Base-by-base conservation (phyloP, 2,888 invertebrate species). In the Nomada flava region DNA sequence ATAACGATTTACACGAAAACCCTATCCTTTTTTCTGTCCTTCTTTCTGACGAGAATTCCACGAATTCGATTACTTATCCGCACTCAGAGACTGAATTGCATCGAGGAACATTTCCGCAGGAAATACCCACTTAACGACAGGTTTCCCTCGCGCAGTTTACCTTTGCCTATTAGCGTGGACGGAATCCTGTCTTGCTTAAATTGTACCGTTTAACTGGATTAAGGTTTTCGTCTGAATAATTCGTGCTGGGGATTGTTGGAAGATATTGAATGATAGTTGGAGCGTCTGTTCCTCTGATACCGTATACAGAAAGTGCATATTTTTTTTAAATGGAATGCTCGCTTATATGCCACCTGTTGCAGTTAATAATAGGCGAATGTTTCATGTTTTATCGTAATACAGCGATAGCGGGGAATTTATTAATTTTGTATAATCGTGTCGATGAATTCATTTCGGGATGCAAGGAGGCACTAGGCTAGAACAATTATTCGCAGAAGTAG, bases 91-190 rank as follows among this genome's bases (percentile, higher is more conserved):
- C 26, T 76, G 62, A 57, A 69, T 59, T 81, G 72, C 60, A 81
- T 64, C 76, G 65, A 26, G 2, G 52, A 76, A 70, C 55, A 53
- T 76, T 76, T 77, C 71, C 74, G 55, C 53, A 62, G 65, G 73
- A 77, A 77, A 73, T 55, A n/a, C 44, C 42, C 53, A 44, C 50
- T 79, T 67, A 44, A 52, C 47, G 62, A 42, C 62, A 26, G 13
- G 29, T 44, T 20, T 50, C 44, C 67, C 62, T 72, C 77, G 11
- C 64, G 60, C 64, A 55, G 71, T 18, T 65, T 52, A 36, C 53
- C 55, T 65, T 29, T 44, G 55, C 65, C 64, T 47, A 36, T 60
- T 55, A 4, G 44, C 44, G 44, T 44, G 26, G 29, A 23, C n/a
- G 62, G 69, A 68, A 53, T 47, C 29, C 13, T 29, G 62, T 5